phyloP scores from a whole-genome alignment of 2,797 vertebrate species.

The Furcifer pardalis region DNA sequence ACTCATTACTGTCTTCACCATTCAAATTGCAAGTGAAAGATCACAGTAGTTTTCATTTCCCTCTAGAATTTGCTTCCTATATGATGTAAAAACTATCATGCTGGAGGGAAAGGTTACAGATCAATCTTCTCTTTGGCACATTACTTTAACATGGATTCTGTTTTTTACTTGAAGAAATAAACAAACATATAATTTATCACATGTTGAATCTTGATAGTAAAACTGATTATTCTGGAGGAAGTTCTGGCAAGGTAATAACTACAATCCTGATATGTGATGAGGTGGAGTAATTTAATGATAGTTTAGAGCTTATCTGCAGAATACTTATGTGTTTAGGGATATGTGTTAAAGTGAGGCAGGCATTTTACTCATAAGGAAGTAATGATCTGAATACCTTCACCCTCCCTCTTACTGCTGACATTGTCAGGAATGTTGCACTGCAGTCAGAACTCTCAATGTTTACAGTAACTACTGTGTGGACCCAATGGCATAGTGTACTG shows the following conservation, averaged over 20 bases:
- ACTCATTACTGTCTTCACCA: no score
- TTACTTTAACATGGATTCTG: neutral
- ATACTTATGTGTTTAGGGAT: neutral
- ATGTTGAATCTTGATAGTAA: neutral
- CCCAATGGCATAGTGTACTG: no score
- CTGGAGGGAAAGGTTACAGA: neutral
- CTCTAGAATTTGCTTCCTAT: neutral
- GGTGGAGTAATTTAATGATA: neutral
- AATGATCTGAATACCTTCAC: no score
- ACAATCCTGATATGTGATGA: neutral
- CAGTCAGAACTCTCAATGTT: neutral
- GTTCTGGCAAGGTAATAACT: neutral
- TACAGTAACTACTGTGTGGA: no score
- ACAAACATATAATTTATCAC: neutral
- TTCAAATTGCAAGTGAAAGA: neutral
- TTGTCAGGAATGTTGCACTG: neutral
- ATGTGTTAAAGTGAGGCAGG: neutral
- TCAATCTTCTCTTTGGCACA: neutral
- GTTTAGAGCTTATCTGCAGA: neutral
- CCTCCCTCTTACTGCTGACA: neutral
- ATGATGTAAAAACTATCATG: neutral
- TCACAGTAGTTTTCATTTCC: neutral
- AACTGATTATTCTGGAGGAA: neutral
- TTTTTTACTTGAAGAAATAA: neutral
- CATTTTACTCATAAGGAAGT: neutral